Evolutionary conservation across 1,140 invertebrate genomes (phyloP).

Genomic region (Solen grandis): DNA sequence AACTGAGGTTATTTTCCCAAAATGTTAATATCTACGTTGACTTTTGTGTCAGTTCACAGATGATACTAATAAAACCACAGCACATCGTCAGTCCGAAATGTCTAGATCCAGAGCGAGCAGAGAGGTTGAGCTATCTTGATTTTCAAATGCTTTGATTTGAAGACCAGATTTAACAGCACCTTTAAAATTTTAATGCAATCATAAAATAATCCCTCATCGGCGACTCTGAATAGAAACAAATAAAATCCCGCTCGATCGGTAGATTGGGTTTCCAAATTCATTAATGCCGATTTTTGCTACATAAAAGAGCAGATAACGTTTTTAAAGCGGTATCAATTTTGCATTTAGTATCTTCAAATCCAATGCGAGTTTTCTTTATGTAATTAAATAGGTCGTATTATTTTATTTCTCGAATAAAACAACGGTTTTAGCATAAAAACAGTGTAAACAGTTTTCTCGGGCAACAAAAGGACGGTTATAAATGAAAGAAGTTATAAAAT

Average conservation of each 20-base stretch:
- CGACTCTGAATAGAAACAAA: slow-evolving; percentile 43
- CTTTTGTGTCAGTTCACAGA: slow-evolving; percentile 38
- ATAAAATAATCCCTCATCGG: slow-evolving; percentile 38
- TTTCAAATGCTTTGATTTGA: slow-evolving; percentile 25
- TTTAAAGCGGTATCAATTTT: slow-evolving; percentile 49
- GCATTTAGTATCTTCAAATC: slow-evolving; percentile 44
- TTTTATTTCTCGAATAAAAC: slow-evolving; percentile 59
- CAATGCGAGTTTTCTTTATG: slow-evolving; percentile 52
- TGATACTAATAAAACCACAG: slow-evolving; percentile 52
- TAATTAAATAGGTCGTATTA: slow-evolving; percentile 59
- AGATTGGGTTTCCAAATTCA: slow-evolving; percentile 47
- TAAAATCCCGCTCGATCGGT: slow-evolving; percentile 17
- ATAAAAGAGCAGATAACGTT: slow-evolving; percentile 49
- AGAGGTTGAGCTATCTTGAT: too few species aligned
- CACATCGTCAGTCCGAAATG: too few species aligned
- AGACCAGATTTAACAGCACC: slow-evolving; percentile 37
- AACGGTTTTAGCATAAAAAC: slow-evolving; percentile 59
- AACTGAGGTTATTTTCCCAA: slow-evolving; percentile 46
- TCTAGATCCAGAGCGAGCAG: too few species aligned
- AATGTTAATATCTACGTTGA: slow-evolving; percentile 36
- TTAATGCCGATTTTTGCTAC: slow-evolving; percentile 31
- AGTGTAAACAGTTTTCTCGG: slow-evolving; percentile 47
- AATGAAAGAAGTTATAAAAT: slow-evolving; percentile 39
- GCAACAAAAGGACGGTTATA: slow-evolving; percentile 36
- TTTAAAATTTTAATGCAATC: slow-evolving; percentile 52